Evolutionary conservation across 2,113 vertebrate species (phyloP).

Genomic region (Charina bottae): DNA sequence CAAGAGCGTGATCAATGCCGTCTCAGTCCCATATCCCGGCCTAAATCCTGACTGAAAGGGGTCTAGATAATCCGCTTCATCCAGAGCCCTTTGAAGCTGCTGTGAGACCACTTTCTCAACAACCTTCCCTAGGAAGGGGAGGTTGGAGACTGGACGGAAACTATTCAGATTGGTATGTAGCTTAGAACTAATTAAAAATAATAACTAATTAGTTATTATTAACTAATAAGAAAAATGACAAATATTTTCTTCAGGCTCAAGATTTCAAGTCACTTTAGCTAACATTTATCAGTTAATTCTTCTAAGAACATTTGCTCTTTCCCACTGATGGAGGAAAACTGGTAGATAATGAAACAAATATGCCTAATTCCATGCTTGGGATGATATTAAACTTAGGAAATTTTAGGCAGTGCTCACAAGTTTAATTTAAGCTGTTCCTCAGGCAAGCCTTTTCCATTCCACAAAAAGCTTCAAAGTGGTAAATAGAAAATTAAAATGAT

Average conservation of each 20-base stretch:
- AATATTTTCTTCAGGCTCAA: conserved; percentile 66
- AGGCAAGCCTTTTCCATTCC: conserved; percentile 47
- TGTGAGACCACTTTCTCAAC: no score
- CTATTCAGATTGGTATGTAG: no score
- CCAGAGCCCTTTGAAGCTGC: no score
- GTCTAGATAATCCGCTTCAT: no score
- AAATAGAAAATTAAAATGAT: conserved; percentile 54
- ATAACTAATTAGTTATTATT: no score
- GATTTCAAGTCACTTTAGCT: conserved; percentile 56
- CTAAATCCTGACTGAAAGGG: no score
- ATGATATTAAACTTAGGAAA: conserved; percentile 35
- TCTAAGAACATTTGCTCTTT: conserved; percentile 25
- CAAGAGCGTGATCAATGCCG: no score
- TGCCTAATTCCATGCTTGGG: not conserved
- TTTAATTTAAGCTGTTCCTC: conserved; percentile 61
- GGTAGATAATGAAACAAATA: conserved; percentile 30
- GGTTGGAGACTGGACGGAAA: no score
- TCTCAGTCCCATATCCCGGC: no score
- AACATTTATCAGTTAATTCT: conserved; percentile 55
- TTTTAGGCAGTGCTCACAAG: conserved; percentile 34
- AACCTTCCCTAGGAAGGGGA: no score
- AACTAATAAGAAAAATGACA: conserved; percentile 70
- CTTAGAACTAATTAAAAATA: conserved; percentile 82
- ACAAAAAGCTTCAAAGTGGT: conserved; percentile 19
- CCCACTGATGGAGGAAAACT: not conserved